These are phyloP conservation scores for Helarctos malayanus DNA, from an alignment of 2,797 vertebrate genomes.

Conservation along the genomic window DNA sequence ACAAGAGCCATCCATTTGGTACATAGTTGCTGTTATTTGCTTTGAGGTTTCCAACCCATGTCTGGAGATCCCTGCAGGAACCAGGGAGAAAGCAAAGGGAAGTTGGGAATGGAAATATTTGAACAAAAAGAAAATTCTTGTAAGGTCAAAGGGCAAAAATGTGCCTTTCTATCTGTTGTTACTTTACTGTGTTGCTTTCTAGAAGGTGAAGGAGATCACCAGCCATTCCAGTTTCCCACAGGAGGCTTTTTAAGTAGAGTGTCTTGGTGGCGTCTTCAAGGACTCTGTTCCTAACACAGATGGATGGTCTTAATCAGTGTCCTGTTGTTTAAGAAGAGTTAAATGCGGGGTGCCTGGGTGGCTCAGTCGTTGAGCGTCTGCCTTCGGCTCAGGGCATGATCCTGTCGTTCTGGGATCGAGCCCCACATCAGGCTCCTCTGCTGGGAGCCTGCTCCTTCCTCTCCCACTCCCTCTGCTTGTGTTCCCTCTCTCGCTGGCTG, in stretches of 20 bases:
- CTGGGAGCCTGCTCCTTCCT: too few relatives aligned
- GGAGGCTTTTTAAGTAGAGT: not conserved
- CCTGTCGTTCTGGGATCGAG: too few relatives aligned
- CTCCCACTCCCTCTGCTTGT: too few relatives aligned
- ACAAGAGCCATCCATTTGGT: fast-evolving
- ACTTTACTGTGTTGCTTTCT: not conserved
- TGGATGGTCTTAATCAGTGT: not conserved
- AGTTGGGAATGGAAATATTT: not conserved
- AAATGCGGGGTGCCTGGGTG: too few relatives aligned
- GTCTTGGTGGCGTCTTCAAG: not conserved
- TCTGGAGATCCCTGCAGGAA: not conserved
- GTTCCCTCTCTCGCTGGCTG: too few relatives aligned
- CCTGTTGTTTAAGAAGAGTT: not conserved
- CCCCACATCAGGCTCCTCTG: too few relatives aligned
- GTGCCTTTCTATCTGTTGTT: not conserved
- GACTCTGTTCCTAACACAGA: not conserved
- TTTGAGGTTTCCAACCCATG: too few relatives aligned
- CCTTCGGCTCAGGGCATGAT: too few relatives aligned
- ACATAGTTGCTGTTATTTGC: not conserved
- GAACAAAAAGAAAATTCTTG: not conserved
- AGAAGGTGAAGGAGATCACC: not conserved
- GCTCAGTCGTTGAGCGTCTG: too few relatives aligned
- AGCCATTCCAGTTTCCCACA: not conserved
- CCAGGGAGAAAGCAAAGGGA: not conserved
- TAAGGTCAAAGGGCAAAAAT: fast-evolving